A percentile compares a stretch with the other conserved stretches of the same genome.
Evolutionary conservation across 2,888 invertebrate species (phyloP).

Genomic region (Rotaria sp.): DNA sequence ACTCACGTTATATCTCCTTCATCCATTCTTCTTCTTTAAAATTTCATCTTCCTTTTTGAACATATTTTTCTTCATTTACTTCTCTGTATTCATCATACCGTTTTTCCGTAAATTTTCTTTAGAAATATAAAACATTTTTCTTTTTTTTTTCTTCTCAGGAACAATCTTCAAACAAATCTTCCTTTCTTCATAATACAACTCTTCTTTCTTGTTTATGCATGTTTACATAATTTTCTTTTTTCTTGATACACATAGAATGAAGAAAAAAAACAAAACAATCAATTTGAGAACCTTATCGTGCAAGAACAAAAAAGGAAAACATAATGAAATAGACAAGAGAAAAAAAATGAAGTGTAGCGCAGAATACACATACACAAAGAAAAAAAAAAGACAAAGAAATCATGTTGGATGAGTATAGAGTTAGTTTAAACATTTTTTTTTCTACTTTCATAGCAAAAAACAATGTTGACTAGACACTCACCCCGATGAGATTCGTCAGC

Average conservation of each 20-base stretch:
- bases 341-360: not conserved
- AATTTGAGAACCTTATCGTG: not conserved
- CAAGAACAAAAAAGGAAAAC: not conserved
- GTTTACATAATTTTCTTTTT: constrained; percentile 1
- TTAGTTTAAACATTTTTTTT: not conserved
- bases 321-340: not conserved
- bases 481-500: not conserved
- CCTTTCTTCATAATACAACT: too few relatives aligned
- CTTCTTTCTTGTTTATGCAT: too few relatives aligned
- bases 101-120: not conserved
- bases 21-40: too few relatives aligned
- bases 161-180: too few relatives aligned
- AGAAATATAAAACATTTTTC: too few relatives aligned
- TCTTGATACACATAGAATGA: not conserved
- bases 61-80: not conserved
- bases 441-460: too few relatives aligned
- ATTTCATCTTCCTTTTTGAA: not conserved
- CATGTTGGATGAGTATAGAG: not conserved
- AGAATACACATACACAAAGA: too few relatives aligned
- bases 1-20: not conserved
- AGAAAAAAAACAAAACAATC: not conserved
- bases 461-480: not conserved
- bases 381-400: not conserved
- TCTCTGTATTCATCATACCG: not conserved
- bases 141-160: too few relatives aligned